Evolutionary conservation across 1,140 invertebrate genomes (phyloP), one percentile per base, ranked within the genome.

Genomic region (Mya arenaria): DNA sequence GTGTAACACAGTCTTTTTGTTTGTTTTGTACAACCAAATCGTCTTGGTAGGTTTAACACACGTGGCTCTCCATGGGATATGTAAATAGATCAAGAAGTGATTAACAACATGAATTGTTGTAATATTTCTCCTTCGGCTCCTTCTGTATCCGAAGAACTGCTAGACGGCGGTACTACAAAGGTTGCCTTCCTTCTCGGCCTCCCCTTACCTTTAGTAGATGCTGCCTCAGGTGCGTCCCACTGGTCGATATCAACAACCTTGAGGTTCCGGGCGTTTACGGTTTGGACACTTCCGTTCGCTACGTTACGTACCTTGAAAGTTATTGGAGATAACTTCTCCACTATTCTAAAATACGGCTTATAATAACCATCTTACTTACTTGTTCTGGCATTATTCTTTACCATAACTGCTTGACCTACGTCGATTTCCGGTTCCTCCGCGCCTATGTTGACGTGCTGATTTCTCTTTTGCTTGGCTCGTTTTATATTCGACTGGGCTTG

Each of bases 351-450:
- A 62, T 74, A 74, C 8, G 74, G 41, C 15, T 32, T 13, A 37
- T 78, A 66, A 37, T 56, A 48, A 17, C 55, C n/a, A 48, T 77
- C 60, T 15, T 63, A 8, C 41, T 69, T 41, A 41, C n/a, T 34
- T 60, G 56, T 81, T 23, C 39, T 19, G n/a, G 23, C 23, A 44
- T 48, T 37, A 62, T 74, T 71, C 48, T 72, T 71, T 17, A 82
- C 10, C 8, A 73, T 39, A 6, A 60, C 52, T 4, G 56, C 56
- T 1, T 73, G 52, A 30, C 36, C 72, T 41, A 60, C 37, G 8
- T 56, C 56, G 13, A 74, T 5, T 32, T n/a, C 30, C 6, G 60
- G 34, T 10, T 56, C 52, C 25, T 52, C 28, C 6, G 58, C 36
- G n/a, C 44, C 34, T 62, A 32, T 41, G 32, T 74, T 74, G 1